Evolutionary conservation across 2,797 vertebrate species (phyloP), one percentile per base, ranked within the genome.

Genomic region (Rousettus madagascariensis): DNA sequence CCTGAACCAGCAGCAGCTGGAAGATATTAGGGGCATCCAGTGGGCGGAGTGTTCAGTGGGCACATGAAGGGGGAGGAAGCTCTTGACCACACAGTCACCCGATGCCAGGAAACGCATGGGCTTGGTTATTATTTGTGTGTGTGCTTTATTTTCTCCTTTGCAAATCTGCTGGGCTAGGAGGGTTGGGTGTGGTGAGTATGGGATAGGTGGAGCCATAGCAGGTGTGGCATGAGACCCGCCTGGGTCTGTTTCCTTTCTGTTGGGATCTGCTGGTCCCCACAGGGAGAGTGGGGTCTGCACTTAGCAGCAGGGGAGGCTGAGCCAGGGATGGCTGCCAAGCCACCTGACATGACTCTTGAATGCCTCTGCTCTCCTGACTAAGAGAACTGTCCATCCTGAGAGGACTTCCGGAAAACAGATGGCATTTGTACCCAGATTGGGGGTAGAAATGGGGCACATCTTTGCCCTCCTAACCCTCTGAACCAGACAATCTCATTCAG

Each of bases 111-210:
- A 78, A 41, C 1, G 0, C 86, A 13, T 0, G 2, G 83, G 84
- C 74, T 19, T 36, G 94, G 82, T 46, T 78, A 30, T 26, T 53
- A 12, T 49, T n/a, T 72, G 65, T 17, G 46, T 65, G 28, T 26
- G 65, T 2, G 24, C 79, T 89, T 74, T 91, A n/a, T 92, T 95
- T 93, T 96, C 72, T 78, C 66, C 46, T 79, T 96, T 97, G 96
- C 96, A 97, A 96, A 96, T 77, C 36, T 10, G 3, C 63, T 1
- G 57, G 36, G 38, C 80, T 15, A 0, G 16, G 59, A 53, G 16
- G 77, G 30, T 16, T 68, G 91, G 94, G 95, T 49, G 95, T 30
- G 55, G 57, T 16, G 17, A 15, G 6, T 19, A 0, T 1, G 65
- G 20, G 17, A 49, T 65, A 77, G 96, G 82, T 86, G 83, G 57